These are phyloP conservation scores for Silvanus unidentatus DNA, from an alignment of 2,888 invertebrate species.

Conservation along the genomic window DNA sequence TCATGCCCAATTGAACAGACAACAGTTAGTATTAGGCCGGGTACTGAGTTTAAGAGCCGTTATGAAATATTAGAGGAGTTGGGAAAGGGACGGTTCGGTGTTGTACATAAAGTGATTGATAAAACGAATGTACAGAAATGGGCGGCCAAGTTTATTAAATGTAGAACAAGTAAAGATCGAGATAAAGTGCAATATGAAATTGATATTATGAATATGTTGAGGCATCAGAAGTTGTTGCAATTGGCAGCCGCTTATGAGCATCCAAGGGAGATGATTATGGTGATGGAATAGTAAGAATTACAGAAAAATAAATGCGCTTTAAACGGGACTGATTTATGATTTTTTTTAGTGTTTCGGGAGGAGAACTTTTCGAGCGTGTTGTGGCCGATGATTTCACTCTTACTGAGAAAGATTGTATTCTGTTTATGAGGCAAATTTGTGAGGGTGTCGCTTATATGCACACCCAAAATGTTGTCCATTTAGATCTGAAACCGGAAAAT, in stretches of 20 bases:
- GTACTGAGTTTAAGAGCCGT: constrained; percentile 55
- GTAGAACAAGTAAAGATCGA: constrained; percentile 64
- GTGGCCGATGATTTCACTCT: constrained; percentile 88
- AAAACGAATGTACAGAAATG: constrained; percentile 57
- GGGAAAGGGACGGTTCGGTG: constrained; percentile 70
- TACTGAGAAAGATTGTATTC: constrained; percentile 79
- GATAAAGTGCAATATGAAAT: constrained; percentile 78
- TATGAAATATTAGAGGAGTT: constrained; percentile 66
- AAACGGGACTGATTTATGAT: too few species aligned
- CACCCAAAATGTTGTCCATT: constrained; percentile 72
- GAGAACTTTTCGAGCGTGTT: constrained; percentile 89
- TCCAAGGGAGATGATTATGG: constrained; percentile 71
- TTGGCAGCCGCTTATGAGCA: constrained; percentile 76
- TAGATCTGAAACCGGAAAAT: constrained; percentile 94
- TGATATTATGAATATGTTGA: constrained; percentile 75
- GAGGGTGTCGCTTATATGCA: constrained; percentile 90
- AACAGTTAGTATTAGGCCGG: constrained; percentile 50
- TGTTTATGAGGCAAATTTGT: constrained; percentile 87
- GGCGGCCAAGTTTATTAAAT: constrained; percentile 80
- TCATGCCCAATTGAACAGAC: constrained; percentile 38
- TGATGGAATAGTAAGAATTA: constrained; percentile 83
- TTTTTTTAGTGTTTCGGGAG: constrained; percentile 75
- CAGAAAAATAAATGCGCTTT: constrained; percentile 1
- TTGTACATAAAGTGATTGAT: constrained; percentile 65
- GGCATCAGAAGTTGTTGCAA: constrained; percentile 80